A percentile compares a stretch with the other conserved stretches of the same genome.
phyloP scores from a whole-genome alignment of 2,113 vertebrate species.

The Xenopus tropicalis region UCB_Xtro_10.0 CM004448.2:45374001-45374500 shows the following conservation, averaged over 20 bases:
- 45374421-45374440: not conserved
- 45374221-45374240: constrained; percentile 7
- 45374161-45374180: too few relatives aligned
- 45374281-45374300: not conserved
- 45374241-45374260: not conserved
- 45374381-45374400: not conserved
- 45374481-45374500: not conserved
- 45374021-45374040: too few relatives aligned
- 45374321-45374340: too few relatives aligned
- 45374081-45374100: too few relatives aligned
- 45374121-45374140: too few relatives aligned
- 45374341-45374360: not conserved
- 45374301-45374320: not conserved
- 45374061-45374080: too few relatives aligned
- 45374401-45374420: not conserved
- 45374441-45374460: not conserved
- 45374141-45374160: too few relatives aligned
- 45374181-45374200: too few relatives aligned
- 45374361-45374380: not conserved
- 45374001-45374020: too few relatives aligned
- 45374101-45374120: too few relatives aligned
- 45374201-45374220: not conserved
- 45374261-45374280: not conserved
- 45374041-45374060: too few relatives aligned
- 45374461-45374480: not conserved